Evolutionary conservation across 53 echinoderm and acorn worm genomes (phyloP).

Genomic region (Astropecten irregularis): DNA sequence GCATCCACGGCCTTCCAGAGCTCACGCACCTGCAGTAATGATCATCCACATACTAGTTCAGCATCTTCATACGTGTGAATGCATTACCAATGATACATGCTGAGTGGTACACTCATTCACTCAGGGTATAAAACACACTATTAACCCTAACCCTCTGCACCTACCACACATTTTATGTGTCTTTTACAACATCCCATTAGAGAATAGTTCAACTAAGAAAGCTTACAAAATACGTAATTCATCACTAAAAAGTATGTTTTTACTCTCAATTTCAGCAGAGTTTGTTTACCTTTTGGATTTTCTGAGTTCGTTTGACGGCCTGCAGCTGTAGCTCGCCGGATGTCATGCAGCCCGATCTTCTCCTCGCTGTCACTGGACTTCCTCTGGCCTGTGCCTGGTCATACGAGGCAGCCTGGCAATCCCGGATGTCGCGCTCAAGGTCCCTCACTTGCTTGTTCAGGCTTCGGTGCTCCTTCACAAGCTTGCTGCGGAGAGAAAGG

Average conservation of each 20-base stretch:
- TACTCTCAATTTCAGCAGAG: too few species aligned
- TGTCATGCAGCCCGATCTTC: slow-evolving; percentile 67
- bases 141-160: too few species aligned
- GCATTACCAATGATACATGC: too few species aligned
- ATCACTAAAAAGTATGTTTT: too few species aligned
- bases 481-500: slow-evolving; percentile 51
- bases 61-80: not conserved
- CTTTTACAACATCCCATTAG: too few species aligned
- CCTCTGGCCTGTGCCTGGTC: slow-evolving; percentile 67
- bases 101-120: too few species aligned
- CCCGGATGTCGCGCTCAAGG: slow-evolving; percentile 69
- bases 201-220: too few species aligned
- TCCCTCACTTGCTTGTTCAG: slow-evolving; percentile 77
- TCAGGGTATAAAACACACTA: not conserved
- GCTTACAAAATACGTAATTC: too few species aligned
- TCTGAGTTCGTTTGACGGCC: slow-evolving; percentile 85
- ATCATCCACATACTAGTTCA: not conserved
- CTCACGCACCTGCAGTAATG: slow-evolving; percentile 71
- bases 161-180: not conserved
- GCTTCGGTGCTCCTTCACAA: slow-evolving; percentile 75
- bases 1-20: slow-evolving; percentile 78
- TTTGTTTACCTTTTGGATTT: slow-evolving; percentile 79
- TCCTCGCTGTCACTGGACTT: slow-evolving; percentile 61
- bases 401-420: slow-evolving; percentile 61
- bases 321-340: slow-evolving; percentile 81